Percentiles rank a stretch among this genome's conserved stretches.
Conservation (phyloP, 2,888 invertebrate genomes). For the Cenopis cana region DNA sequence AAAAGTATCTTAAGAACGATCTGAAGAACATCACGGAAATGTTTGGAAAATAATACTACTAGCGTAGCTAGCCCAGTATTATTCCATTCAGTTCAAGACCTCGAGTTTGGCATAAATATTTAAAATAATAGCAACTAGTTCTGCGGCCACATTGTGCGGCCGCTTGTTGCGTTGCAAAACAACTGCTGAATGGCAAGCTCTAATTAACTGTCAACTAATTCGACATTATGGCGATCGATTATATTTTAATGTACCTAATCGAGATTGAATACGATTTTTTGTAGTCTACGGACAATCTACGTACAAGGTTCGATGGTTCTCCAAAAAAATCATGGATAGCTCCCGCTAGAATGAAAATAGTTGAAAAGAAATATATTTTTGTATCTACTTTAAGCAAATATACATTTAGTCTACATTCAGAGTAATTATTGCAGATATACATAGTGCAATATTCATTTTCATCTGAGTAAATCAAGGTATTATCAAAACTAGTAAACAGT, state of each 20-base stretch:
- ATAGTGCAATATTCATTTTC: no score
- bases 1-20: no score
- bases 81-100: slow-evolving; percentile 41
- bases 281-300: neutral
- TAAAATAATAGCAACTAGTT: slow-evolving; percentile 44
- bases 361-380: no score
- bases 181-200: slow-evolving; percentile 71
- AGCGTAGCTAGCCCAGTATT: neutral
- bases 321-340: neutral
- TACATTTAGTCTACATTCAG: no score
- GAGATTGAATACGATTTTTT: neutral
- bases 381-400: no score
- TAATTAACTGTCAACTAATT: slow-evolving; percentile 83
- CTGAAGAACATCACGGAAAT: no score
- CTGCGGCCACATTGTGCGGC: slow-evolving; percentile 35
- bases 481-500: no score
- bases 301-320: neutral
- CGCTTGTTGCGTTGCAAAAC: slow-evolving; percentile 37
- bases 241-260: neutral
- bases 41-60: neutral
- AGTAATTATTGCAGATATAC: no score
- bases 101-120: slow-evolving; percentile 41
- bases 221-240: slow-evolving; percentile 69
- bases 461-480: no score
- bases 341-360: no score